Conservation (phyloP, 2,113 vertebrate genomes). For the Danio rerio region GRCz12tu NC_133192.1:15110501-15111000, state of each 20-base stretch:
- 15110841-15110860: neutral
- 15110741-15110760: neutral
- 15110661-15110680: neutral
- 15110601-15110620: slow-evolving; percentile 47
- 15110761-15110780: neutral
- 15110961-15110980: neutral
- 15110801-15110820: neutral
- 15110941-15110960: slow-evolving; percentile 14
- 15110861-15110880: neutral
- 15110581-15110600: slow-evolving; percentile 32
- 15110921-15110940: neutral
- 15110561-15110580: slow-evolving; percentile 20
- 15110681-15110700: neutral
- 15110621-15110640: slow-evolving; percentile 50
- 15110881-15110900: slow-evolving; percentile 2
- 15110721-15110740: neutral
- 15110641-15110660: slow-evolving; percentile 40
- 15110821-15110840: neutral
- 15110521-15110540: slow-evolving; percentile 14
- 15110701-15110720: neutral
- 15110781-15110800: slow-evolving; percentile 21
- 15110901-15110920: neutral
- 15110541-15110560: slow-evolving; percentile 1
- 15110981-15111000: neutral
- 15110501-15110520: neutral